Percentiles rank a stretch among this genome's conserved stretches.
Conservation (phyloP, 2,113 vertebrate species). For the Panthera leo region DNA sequence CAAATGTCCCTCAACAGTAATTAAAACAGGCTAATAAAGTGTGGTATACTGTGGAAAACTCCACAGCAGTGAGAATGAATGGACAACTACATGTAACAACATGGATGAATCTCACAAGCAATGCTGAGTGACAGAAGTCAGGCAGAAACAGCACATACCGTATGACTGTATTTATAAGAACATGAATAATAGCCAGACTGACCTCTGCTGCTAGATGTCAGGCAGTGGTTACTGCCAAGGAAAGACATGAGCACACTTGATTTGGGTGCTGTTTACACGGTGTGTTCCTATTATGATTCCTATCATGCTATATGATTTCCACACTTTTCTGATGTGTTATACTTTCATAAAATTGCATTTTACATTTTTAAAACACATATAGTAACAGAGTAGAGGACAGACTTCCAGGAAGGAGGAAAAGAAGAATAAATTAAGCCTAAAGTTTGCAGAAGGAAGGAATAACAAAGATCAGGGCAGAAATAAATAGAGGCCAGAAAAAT, state of each 20-base stretch:
- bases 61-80: neutral
- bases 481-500: neutral
- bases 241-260: neutral
- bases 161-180: neutral
- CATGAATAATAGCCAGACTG: neutral
- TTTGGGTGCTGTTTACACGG: neutral
- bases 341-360: neutral
- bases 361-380: neutral
- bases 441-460: neutral
- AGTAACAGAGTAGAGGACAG: neutral
- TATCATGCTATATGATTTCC: neutral
- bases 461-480: neutral
- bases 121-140: neutral
- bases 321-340: neutral
- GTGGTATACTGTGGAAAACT: neutral
- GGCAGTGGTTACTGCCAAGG: neutral
- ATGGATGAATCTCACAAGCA: fast-evolving
- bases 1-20: neutral
- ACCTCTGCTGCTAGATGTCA: neutral
- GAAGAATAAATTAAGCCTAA: neutral
- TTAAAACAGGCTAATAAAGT: neutral
- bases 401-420: neutral
- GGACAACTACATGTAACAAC: neutral
- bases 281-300: neutral
- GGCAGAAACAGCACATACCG: neutral